Base-by-base conservation (phyloP, 2,888 invertebrate genomes). In the Nycteola revayana region DNA sequence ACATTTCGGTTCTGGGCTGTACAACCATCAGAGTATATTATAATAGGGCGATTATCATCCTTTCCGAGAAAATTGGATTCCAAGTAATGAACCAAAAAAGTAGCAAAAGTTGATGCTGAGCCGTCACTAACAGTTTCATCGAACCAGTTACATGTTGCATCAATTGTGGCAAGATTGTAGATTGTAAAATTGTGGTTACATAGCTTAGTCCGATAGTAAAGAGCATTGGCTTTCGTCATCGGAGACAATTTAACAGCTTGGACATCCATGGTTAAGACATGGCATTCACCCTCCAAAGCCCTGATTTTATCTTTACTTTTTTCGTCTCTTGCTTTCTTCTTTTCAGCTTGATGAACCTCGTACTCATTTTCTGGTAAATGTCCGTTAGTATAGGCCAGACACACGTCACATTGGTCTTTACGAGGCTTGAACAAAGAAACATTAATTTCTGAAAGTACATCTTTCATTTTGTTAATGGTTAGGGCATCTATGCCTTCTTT, bases 171-270 rank as follows among this genome's bases (percentile, higher is more conserved):
- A 8, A 56, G 32, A 27, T 54, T 25, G 26, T 35, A 55, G 1
- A 58, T 9, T 1, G 60, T 56, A 28, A 51, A 59, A 37, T 60
- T 59, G 28, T 60, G 54, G 20, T 40, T 37, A 4, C 40, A 45
- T 1, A 60, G 34, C 34, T 60, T 59, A 10, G 59, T 57, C 25
- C 57, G 57, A 32, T 36, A 38, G 17, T 38, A 38, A 3, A 35
- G 22, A 1, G 40, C 25, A 18, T 37, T 40, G 6, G 36, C 40
- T 7, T 28, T 40, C 2, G 40, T 21, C 27, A 33, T 53, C 10
- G 57, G 58, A 18, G 49, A 49, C 4, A 49, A 25, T 41, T 55
- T 56, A 1, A 57, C 47, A 9, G 58, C 30, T 28, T 58, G 42
- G 23, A 60, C 33, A 29, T 56, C 54, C 48, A 60, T 49, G 4